These are phyloP conservation scores for Hydrochoerus hydrochaeris DNA, from an alignment of 2,113 vertebrate species.

Conservation along the genomic window DNA sequence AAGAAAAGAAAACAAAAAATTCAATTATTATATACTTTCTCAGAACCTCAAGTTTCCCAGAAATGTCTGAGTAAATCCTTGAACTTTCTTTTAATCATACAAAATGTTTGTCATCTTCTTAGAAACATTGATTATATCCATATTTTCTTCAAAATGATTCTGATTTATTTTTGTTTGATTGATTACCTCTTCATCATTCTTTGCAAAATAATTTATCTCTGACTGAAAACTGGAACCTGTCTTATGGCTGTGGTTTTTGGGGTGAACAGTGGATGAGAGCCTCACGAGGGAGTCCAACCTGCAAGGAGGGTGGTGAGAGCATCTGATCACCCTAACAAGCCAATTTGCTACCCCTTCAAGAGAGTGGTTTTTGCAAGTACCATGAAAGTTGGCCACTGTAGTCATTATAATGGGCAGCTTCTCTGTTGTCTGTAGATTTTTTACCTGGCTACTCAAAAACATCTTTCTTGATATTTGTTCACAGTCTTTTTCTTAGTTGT, in stretches of 20 bases:
- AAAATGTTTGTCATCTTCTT: slow-evolving; percentile 41
- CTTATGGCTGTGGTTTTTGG: slow-evolving; percentile 17
- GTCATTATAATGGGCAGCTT: neutral
- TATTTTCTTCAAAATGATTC: slow-evolving; percentile 18
- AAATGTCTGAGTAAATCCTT: slow-evolving; percentile 42
- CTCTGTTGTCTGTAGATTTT: neutral
- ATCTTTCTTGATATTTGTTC: neutral
- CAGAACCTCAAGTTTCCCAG: neutral
- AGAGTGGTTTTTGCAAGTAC: neutral
- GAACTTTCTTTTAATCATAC: slow-evolving; percentile 44
- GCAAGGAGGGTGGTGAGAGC: neutral
- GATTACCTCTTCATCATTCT: slow-evolving; percentile 21
- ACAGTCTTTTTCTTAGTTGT: neutral
- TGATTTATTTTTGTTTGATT: slow-evolving; percentile 31
- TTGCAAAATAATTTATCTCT: slow-evolving; percentile 12
- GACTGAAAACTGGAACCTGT: neutral
- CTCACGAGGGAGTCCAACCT: neutral
- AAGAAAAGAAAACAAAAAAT: too few relatives aligned
- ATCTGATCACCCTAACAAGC: neutral
- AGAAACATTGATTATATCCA: slow-evolving; percentile 7
- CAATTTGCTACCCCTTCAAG: neutral
- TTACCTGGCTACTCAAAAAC: neutral
- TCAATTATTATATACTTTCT: slow-evolving; percentile 39
- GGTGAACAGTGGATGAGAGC: neutral
- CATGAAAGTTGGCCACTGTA: neutral